Evolutionary conservation across 1,140 invertebrate species (phyloP), one percentile per base, ranked within the genome.

Genomic region (Drosophila virilis): DNA sequence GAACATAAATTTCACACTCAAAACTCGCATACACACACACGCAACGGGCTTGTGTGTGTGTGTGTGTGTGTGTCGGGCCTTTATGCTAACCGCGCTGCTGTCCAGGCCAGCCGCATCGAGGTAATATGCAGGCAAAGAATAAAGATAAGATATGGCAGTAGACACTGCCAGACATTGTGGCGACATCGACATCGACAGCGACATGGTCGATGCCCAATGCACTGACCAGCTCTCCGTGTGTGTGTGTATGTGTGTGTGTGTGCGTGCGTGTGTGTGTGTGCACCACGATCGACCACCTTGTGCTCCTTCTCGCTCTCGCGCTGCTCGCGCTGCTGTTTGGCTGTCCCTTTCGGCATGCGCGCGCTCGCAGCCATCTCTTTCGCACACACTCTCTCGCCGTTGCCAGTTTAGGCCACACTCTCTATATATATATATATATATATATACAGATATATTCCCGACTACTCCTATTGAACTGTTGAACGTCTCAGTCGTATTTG

Each of bases 1-100:
- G 80, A 89, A 89, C 80, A 89, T 89, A 89, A 89, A 89, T 89
- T 88, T 89, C 80, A 88, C 84, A 88, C 84, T 74, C 70, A 60
- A 61, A 85, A 45, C 54, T 7, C 32, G n/a, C 15, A 43, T 52
- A 54, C 32, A 57, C 17, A 43, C 37, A 50, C 43, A 43, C 35
- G 37, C 52, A 45, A 35, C 55, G 51, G 57, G 3, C 3, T 22
- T 22, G 2, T 46, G 42, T 55, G 37, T 60, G 65, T 3, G 2
- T 22, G 22, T 22, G 22, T 22, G 22, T 0, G 3, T 22, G 22
- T 22, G 81, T 78, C 64, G 40, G 68, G 66, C 50, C 80, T 80
- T 74, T 77, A 42, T 55, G 32, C 38, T 35, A 8, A 40, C 22
- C 15, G 45, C 73, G 8, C 13, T 73, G 8, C 13, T 73, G 80